Conservation (phyloP, 2,113 vertebrate genomes). For the Gavialis gangeticus region DNA sequence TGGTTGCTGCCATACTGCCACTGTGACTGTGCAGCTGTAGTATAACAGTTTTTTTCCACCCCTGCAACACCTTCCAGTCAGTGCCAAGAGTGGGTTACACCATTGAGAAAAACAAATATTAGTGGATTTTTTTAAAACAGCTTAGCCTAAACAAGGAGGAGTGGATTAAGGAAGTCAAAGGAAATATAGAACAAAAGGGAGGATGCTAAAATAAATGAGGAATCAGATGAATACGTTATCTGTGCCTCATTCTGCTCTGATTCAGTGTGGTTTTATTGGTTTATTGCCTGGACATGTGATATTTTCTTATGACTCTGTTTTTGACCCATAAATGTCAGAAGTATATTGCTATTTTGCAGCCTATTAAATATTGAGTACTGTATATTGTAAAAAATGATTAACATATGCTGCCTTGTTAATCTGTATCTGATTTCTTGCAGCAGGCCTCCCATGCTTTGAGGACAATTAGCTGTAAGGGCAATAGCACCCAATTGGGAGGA, state of each 20-base stretch:
- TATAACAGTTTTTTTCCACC: too few species aligned
- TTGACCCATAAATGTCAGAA: too few species aligned
- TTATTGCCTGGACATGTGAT: not conserved
- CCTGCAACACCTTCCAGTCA: too few species aligned
- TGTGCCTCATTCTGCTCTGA: not conserved
- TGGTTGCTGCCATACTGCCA: too few species aligned
- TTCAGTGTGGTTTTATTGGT: not conserved
- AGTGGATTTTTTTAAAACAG: not conserved
- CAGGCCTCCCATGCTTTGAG: not conserved
- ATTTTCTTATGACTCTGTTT: not conserved
- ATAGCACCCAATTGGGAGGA: too few species aligned
- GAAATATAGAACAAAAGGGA: not conserved
- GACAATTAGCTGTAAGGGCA: accelerated
- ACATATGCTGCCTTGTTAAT: not conserved
- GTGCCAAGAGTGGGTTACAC: too few species aligned
- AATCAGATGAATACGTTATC: not conserved
- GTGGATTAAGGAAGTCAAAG: not conserved
- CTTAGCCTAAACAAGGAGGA: not conserved
- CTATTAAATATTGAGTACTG: too few species aligned
- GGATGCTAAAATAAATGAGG: not conserved
- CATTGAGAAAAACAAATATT: too few species aligned
- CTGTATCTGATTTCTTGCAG: not conserved
- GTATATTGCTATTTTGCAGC: too few species aligned
- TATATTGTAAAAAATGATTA: not conserved
- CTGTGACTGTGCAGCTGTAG: too few species aligned